Conservation (phyloP, 2,888 invertebrate species). For the Ametastegia equiseti region DNA sequence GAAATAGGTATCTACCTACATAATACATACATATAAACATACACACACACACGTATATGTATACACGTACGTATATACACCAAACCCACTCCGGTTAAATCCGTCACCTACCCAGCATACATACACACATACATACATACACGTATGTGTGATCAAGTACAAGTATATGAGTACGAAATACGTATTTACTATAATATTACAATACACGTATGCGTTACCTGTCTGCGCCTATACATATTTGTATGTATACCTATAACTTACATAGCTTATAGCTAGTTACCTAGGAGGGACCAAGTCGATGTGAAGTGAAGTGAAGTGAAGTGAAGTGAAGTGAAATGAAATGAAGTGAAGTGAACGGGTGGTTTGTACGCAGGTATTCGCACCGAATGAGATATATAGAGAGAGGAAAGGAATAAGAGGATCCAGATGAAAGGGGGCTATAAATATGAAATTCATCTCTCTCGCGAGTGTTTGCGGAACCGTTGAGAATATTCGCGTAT, state of each 20-base stretch:
- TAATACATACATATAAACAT: background rate
- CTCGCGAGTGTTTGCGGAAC: too few relatives aligned
- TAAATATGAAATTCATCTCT: too few relatives aligned
- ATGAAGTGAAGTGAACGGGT: background rate
- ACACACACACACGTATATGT: background rate
- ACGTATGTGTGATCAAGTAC: background rate
- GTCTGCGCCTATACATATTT: too few relatives aligned
- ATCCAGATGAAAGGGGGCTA: too few relatives aligned
- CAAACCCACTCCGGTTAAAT: too few relatives aligned
- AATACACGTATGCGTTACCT: background rate
- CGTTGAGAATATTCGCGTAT: too few relatives aligned
- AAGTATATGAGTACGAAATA: too few relatives aligned
- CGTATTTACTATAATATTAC: too few relatives aligned
- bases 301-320: too few relatives aligned
- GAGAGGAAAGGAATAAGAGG: conserved; percentile 23
- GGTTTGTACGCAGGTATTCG: conserved; percentile 12
- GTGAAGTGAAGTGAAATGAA: background rate
- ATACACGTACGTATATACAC: background rate
- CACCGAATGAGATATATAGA: conserved; percentile 1
- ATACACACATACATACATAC: background rate
- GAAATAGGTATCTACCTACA: conserved; percentile 58
- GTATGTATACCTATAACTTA: background rate
- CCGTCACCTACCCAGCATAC: background rate
- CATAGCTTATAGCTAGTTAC: background rate
- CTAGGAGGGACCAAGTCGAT: background rate